phyloP scores from a whole-genome alignment of 2,113 vertebrate genomes.

The Osmerus eperlanus region DNA sequence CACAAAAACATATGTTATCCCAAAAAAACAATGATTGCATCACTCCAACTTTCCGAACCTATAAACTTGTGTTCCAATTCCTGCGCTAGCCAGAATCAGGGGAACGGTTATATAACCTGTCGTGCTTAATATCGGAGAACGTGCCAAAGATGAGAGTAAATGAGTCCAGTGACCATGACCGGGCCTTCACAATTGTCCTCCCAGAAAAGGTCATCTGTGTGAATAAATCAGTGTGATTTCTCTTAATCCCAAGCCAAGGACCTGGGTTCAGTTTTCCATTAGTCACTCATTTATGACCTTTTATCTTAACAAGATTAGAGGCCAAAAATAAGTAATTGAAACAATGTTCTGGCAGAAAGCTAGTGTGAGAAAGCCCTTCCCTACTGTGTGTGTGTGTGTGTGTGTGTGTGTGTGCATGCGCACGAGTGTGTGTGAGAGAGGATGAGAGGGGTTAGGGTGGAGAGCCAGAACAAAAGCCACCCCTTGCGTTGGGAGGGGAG shows the following conservation, averaged over 20 bases:
- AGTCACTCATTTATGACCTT: background rate
- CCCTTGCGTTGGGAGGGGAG: background rate
- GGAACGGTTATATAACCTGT: background rate
- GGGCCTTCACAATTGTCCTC: constrained; percentile 21
- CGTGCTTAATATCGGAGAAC: background rate
- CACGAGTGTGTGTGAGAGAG: background rate
- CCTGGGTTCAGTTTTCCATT: background rate
- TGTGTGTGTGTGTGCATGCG: background rate
- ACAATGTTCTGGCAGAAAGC: constrained; percentile 1
- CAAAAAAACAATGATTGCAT: too few relatives aligned
- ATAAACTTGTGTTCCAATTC: background rate
- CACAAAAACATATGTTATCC: too few relatives aligned
- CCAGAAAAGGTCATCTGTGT: constrained; percentile 15
- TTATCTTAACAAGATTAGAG: constrained; percentile 6
- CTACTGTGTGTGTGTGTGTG: background rate
- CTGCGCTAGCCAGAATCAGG: background rate
- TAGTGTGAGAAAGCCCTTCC: background rate
- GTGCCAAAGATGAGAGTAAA: background rate
- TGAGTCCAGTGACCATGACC: too few relatives aligned
- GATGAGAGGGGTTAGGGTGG: constrained; percentile 11
- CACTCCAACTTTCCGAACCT: too few relatives aligned
- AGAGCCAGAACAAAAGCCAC: background rate
- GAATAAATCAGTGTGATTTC: constrained; percentile 8
- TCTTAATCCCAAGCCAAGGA: constrained; percentile 14
- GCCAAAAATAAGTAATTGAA: background rate